phyloP scores from a whole-genome alignment of 2,797 vertebrate genomes.

The Paguma larvata region DNA sequence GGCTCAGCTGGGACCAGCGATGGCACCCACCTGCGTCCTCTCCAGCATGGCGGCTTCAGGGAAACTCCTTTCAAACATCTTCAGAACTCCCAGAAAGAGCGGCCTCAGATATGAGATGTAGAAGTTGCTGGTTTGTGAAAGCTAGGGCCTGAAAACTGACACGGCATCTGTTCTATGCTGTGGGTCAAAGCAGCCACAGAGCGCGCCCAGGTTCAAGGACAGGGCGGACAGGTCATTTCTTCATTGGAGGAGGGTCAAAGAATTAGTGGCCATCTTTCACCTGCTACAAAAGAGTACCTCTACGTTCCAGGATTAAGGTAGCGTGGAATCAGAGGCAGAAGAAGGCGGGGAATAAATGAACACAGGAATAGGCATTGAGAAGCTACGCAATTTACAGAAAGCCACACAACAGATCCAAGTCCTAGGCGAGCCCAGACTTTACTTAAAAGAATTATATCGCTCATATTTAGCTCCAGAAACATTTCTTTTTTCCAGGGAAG shows the following conservation, averaged over 20 bases:
- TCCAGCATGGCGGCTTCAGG: not conserved
- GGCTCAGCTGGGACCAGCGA: not conserved
- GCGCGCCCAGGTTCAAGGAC: not conserved
- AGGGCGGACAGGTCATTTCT: not conserved
- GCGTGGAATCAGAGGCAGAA: not conserved
- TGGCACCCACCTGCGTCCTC: not conserved
- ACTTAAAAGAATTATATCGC: not conserved
- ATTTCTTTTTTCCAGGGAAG: slow-evolving; percentile 24
- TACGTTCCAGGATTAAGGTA: not conserved
- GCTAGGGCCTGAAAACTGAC: not conserved
- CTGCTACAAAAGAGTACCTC: not conserved
- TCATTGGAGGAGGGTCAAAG: not conserved
- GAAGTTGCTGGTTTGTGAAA: not conserved
- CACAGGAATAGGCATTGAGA: not conserved
- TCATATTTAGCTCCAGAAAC: slow-evolving; percentile 10
- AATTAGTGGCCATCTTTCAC: not conserved
- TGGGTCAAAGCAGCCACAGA: not conserved
- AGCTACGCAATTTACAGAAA: not conserved
- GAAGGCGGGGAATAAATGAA: not conserved
- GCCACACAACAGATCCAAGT: not conserved
- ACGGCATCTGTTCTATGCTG: not conserved
- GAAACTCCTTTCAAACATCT: not conserved
- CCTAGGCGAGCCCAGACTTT: not conserved
- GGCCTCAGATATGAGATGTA: not conserved
- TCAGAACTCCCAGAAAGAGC: not conserved